phyloP scores from a whole-genome alignment of 2,797 vertebrate genomes.

The Danio aesculapii region DNA sequence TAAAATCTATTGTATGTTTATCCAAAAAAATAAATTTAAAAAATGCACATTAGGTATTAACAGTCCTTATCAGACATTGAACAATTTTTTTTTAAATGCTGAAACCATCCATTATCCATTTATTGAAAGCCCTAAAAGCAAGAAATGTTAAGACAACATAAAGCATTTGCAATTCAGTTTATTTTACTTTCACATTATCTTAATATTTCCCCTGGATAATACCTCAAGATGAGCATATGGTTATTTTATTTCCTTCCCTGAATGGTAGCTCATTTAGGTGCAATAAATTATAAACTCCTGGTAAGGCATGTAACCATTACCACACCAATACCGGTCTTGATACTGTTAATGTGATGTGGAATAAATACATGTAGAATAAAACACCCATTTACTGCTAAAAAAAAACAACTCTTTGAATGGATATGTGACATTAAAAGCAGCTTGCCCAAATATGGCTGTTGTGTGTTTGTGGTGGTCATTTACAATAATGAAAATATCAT shows the following conservation, averaged over 20 bases:
- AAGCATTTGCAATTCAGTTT: constrained; percentile 27
- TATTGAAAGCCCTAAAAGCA: constrained; percentile 9
- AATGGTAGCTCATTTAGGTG: constrained; percentile 9
- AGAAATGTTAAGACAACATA: constrained; percentile 10
- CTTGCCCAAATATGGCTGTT: neutral
- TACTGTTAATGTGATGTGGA: neutral
- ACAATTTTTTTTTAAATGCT: neutral
- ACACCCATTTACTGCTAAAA: neutral
- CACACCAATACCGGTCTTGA: neutral
- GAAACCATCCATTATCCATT: neutral
- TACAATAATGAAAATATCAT: neutral
- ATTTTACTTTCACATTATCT: constrained; percentile 30
- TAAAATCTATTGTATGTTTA: neutral
- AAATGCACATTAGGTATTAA: neutral
- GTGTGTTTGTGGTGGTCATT: neutral
- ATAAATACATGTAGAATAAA: neutral
- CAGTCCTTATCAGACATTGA: neutral
- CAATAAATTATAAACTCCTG: constrained; percentile 34
- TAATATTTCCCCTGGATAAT: constrained; percentile 17
- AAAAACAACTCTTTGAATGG: neutral
- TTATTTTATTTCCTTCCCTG: constrained; percentile 27
- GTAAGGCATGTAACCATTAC: constrained; percentile 22
- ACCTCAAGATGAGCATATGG: constrained; percentile 22
- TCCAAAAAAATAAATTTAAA: neutral
- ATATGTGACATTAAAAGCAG: constrained; percentile 8